phyloP scores from a whole-genome alignment of 2,888 invertebrate species.

The Helicoverpa assulta region DNA sequence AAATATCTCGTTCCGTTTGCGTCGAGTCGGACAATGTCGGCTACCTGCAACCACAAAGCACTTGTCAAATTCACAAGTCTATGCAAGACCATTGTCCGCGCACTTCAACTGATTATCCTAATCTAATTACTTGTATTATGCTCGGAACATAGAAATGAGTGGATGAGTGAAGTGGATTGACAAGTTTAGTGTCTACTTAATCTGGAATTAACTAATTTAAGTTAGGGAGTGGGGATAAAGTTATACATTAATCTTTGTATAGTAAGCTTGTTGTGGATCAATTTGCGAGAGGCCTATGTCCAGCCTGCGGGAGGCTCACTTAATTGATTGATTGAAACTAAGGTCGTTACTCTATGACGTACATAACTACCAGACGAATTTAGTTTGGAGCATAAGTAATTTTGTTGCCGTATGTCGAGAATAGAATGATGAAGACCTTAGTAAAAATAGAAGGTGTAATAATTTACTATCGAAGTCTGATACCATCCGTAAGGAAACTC shows the following conservation, averaged over 20 bases:
- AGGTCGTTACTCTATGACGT: too few species aligned
- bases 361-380: too few species aligned
- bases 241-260: too few species aligned
- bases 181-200: background rate
- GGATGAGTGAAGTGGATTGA: background rate
- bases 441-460: background rate
- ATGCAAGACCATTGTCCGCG: background rate
- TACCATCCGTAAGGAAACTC: slow-evolving; percentile 33
- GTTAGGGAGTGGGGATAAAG: too few species aligned
- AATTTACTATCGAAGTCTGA: slow-evolving; percentile 1
- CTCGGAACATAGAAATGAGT: too few species aligned
- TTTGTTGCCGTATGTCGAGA: too few species aligned
- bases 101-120: slow-evolving; percentile 4
- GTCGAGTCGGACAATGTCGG: background rate
- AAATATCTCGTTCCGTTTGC: background rate
- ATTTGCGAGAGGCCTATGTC: too few species aligned
- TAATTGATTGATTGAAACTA: too few species aligned
- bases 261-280: too few species aligned
- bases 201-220: too few species aligned
- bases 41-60: slow-evolving; percentile 1
- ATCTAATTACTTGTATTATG: background rate
- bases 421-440: background rate
- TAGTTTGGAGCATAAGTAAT: too few species aligned
- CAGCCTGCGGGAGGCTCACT: too few species aligned
- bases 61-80: background rate